Evolutionary conservation across 2,888 invertebrate species (phyloP).

Genomic region (Lingula anatina): DNA sequence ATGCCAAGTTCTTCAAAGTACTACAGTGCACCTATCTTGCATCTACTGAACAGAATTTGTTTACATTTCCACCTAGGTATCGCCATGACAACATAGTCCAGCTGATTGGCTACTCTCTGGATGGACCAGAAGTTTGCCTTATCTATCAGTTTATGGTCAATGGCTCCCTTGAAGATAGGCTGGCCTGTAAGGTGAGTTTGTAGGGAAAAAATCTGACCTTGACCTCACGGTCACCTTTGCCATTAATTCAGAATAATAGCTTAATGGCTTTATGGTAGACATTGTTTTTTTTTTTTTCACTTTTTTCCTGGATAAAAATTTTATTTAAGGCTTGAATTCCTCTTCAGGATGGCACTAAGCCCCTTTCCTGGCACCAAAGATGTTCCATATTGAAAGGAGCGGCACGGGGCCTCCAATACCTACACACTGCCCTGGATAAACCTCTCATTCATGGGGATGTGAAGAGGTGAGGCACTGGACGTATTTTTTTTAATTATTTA

Average conservation of each 20-base stretch:
- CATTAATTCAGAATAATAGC: no score
- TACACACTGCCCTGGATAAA: conserved; percentile 61
- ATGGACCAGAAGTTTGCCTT: conserved; percentile 33
- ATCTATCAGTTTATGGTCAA: conserved; percentile 44
- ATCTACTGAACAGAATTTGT: conserved; percentile 6
- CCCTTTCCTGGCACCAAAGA: conserved; percentile 58
- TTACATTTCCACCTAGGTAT: conserved; percentile 20
- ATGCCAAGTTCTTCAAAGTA: not conserved
- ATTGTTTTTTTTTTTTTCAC: no score
- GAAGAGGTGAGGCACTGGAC: conserved; percentile 55
- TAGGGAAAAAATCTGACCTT: no score
- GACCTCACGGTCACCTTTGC: no score
- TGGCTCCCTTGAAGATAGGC: conserved; percentile 39
- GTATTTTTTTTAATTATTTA: no score
- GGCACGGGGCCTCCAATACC: conserved; percentile 65
- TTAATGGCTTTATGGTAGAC: no score
- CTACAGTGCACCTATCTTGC: not conserved
- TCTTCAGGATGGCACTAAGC: conserved; percentile 16
- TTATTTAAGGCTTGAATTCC: not conserved
- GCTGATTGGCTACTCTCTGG: conserved; percentile 34
- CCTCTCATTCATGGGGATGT: conserved; percentile 74
- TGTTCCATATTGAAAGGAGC: conserved; percentile 64
- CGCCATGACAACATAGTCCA: conserved; percentile 40
- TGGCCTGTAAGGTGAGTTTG: conserved; percentile 29
- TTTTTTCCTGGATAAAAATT: not conserved